Conservation (phyloP, 2,888 invertebrate species). For the Diloba caeruleocephala region DNA sequence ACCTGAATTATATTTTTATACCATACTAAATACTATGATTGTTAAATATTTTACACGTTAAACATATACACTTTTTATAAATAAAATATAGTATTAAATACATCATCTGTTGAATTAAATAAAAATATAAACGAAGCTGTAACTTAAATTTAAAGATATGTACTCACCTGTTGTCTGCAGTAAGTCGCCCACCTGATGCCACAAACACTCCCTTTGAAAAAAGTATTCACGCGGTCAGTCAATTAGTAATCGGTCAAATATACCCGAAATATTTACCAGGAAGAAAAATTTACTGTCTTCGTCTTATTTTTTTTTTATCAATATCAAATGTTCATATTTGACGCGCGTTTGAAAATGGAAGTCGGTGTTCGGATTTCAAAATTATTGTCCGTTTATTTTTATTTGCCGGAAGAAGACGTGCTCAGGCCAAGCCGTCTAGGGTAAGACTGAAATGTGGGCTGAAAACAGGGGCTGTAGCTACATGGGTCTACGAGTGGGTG, state of each 20-base stretch:
- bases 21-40: no score
- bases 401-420: conserved; percentile 52
- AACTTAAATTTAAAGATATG: background rate
- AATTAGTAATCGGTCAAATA: conserved; percentile 28
- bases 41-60: no score
- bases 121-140: conserved; percentile 5
- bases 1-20: no score
- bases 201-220: conserved; percentile 55
- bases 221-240: conserved; percentile 40
- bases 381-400: conserved; percentile 54
- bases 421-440: conserved; percentile 60
- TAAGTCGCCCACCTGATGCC: conserved; percentile 51
- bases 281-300: conserved; percentile 45
- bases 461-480: conserved; percentile 78
- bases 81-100: no score
- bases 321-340: conserved; percentile 67
- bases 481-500: conserved; percentile 76
- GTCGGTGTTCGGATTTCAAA: conserved; percentile 51
- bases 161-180: conserved; percentile 64
- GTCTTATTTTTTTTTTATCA: conserved; percentile 37
- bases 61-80: no score
- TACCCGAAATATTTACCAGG: conserved; percentile 6
- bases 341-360: conserved; percentile 57
- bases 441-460: conserved; percentile 77
- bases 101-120: background rate